Base-by-base conservation (phyloP, 64 coral and sea anemone genomes). In the Montipora capricornis region DNA sequence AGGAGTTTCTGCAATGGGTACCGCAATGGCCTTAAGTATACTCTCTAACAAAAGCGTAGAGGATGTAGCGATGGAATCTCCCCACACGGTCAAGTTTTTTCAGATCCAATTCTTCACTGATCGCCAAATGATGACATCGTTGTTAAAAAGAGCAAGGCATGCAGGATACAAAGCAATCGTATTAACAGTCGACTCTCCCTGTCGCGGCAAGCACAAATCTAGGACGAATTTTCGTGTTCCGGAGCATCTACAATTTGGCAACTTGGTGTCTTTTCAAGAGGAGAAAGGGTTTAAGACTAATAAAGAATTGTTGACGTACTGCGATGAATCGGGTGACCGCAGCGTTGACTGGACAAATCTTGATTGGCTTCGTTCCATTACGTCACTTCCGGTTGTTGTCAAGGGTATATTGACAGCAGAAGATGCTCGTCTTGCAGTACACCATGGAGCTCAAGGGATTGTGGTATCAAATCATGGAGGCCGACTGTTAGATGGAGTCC, bases 391-490 rank as follows among this genome's bases (percentile, higher is more conserved):
- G 5, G 20, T 92, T 6, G 80, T 92, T 22, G 57, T 86, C 13
- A 92, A 92, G 49, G 90, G 90, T 5, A 92, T 92, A 74, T 22
- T 76, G 51, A 92, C 90, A 16, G n/a, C 80, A 5, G 93, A 95
- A 53, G 93, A 95, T 91, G 93, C 93, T 50, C 58, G 81, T 51
- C 59, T 95, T 5, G 93, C 93, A 20, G 88, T 95, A 46, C 79
- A 91, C 20, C 79, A 95, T 79, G 88, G 93, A 49, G 82, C 50
- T 77, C 69, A 91, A 49, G 93, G 88, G 6, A 95, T 95, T 67
- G 1, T 90, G 59, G 93, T 95, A 8, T 95, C 93, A 46, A 91
- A 95, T 77, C 93, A 95, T 80, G 93, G 93, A 76, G 93, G 79
- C 5, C 55, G 93, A 49, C 88, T 86, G 74, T 84, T 95, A 20